A percentile compares a stretch with the other conserved stretches of the same genome.
Conservation (phyloP, 2,113 vertebrate species). For the Blennius ocellaris region DNA sequence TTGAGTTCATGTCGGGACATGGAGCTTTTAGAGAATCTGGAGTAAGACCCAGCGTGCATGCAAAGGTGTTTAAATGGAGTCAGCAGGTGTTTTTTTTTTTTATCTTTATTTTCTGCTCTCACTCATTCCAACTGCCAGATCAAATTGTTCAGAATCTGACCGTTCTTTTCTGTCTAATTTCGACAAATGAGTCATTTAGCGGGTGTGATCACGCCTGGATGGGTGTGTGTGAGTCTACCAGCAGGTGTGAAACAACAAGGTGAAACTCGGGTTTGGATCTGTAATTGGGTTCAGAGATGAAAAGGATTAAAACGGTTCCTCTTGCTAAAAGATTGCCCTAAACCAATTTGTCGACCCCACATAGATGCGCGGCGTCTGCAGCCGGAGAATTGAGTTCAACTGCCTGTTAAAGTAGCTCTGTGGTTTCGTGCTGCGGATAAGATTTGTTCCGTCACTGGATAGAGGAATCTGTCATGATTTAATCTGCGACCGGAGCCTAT, state of each 20-base stretch:
- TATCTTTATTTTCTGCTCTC: constrained; percentile 3
- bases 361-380: background rate
- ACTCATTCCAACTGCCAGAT: background rate
- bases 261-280: constrained; percentile 17
- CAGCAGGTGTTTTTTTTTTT: constrained; percentile 22
- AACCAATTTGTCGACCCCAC: constrained; percentile 27
- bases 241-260: constrained; percentile 18
- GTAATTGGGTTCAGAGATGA: constrained; percentile 14
- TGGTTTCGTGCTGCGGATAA: no score
- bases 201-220: constrained; percentile 8
- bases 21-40: constrained; percentile 2
- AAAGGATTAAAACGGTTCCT: constrained; percentile 28
- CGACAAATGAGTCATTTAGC: background rate
- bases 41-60: background rate
- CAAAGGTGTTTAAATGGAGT: constrained; percentile 26
- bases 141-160: constrained; percentile 8
- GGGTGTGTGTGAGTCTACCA: background rate
- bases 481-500: no score
- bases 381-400: background rate
- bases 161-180: constrained; percentile 5
- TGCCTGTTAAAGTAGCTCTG: no score
- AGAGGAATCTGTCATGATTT: no score
- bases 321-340: constrained; percentile 61
- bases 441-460: no score
- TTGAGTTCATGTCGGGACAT: constrained; percentile 6